A percentile compares a stretch with the other conserved stretches of the same genome.
phyloP scores from a whole-genome alignment of 2,113 vertebrate genomes.

The Neoarius graeffei region DNA sequence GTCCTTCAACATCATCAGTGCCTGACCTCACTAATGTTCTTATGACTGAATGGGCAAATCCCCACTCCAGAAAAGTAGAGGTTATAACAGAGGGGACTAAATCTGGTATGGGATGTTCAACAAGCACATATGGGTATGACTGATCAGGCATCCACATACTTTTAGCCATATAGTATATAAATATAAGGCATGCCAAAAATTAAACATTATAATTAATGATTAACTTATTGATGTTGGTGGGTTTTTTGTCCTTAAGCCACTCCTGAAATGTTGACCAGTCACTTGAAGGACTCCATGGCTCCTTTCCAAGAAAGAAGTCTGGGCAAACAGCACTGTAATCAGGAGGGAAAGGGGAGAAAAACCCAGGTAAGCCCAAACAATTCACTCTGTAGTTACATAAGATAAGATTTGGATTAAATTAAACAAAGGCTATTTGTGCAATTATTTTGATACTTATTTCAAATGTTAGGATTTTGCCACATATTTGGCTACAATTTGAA shows the following conservation, averaged over 20 bases:
- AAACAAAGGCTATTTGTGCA: neutral
- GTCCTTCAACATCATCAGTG: neutral
- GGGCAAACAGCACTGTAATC: slow-evolving; percentile 78
- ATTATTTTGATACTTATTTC: neutral
- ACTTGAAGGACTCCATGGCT: slow-evolving; percentile 78
- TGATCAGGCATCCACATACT: neutral
- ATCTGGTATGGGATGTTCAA: neutral
- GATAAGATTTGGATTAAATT: neutral
- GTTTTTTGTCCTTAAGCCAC: slow-evolving; percentile 81
- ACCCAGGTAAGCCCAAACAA: neutral
- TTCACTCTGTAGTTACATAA: neutral
- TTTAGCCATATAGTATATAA: neutral
- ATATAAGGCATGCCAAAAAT: neutral
- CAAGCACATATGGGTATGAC: neutral
- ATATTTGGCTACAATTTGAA: neutral
- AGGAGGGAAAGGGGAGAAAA: neutral
- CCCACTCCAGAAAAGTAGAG: too few relatives aligned
- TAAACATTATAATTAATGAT: neutral
- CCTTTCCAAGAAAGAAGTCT: slow-evolving; percentile 86
- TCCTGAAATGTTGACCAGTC: slow-evolving; percentile 81
- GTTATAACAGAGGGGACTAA: neutral
- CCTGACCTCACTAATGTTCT: neutral
- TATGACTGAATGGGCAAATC: neutral
- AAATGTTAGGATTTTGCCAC: neutral
- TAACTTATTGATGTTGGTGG: slow-evolving; percentile 79